Conservation (phyloP, 2,888 invertebrate genomes). For the Hyalella azteca region DNA sequence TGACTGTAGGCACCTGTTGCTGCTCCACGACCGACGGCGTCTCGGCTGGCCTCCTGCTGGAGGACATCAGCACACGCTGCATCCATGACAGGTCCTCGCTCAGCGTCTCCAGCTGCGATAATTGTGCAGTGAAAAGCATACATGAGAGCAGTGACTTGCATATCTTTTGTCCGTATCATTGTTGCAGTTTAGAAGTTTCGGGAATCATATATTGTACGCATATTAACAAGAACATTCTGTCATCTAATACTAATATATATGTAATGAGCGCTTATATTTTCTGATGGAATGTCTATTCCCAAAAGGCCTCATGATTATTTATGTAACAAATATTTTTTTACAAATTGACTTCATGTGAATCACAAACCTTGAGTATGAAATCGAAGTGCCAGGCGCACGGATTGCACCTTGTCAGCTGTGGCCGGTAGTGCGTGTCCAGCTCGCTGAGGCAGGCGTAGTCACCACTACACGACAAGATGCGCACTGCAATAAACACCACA, state of each 20-base stretch:
- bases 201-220: no score
- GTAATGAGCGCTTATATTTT: no score
- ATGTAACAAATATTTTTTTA: no score
- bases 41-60: not conserved
- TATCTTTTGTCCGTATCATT: no score
- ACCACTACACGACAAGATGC: not conserved
- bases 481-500: not conserved
- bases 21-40: not conserved
- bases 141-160: no score
- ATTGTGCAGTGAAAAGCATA: no score
- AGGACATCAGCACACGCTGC: not conserved
- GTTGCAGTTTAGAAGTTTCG: no score
- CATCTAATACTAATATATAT: no score
- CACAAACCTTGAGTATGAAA: not conserved
- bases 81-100: not conserved
- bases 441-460: conserved; percentile 2
- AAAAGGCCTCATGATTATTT: no score
- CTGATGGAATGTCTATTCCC: no score
- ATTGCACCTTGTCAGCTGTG: not conserved
- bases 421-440: not conserved
- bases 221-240: no score
- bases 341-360: not conserved
- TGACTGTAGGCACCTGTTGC: not conserved
- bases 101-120: not conserved
- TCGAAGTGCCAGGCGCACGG: conserved; percentile 25